Conservation (phyloP, 2,888 invertebrate species). For the Thereva unica region DNA sequence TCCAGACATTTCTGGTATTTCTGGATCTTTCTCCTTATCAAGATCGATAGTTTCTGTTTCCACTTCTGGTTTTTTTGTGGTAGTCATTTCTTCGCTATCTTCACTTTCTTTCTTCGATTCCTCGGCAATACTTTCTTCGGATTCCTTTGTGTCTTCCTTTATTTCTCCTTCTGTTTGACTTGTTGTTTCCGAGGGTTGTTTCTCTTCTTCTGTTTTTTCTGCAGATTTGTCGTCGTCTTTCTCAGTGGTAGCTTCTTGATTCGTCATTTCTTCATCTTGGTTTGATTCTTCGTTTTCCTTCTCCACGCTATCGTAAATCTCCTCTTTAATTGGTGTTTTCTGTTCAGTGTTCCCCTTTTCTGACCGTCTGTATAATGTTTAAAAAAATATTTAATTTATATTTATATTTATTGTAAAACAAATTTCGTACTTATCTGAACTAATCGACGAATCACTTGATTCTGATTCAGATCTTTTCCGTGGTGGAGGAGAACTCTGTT, state of each 20-base stretch:
- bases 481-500: constrained; percentile 40
- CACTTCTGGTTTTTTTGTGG: constrained; percentile 36
- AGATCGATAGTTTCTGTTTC: constrained; percentile 58
- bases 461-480: constrained; percentile 47
- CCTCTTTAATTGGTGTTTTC: background rate
- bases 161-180: constrained; percentile 32
- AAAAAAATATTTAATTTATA: background rate
- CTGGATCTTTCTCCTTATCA: constrained; percentile 58
- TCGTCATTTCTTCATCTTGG: constrained; percentile 49
- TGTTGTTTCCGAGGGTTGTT: too few relatives aligned
- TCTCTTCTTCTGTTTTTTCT: constrained; percentile 54
- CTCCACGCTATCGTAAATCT: background rate
- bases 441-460: constrained; percentile 49
- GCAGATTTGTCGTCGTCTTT: constrained; percentile 47
- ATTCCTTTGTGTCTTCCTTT: constrained; percentile 39
- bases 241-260: constrained; percentile 46
- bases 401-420: background rate
- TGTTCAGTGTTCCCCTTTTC: constrained; percentile 49
- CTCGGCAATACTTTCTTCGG: constrained; percentile 39
- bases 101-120: constrained; percentile 45
- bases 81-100: constrained; percentile 44
- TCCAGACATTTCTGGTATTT: constrained; percentile 53
- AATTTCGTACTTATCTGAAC: constrained; percentile 34
- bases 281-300: constrained; percentile 56
- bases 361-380: constrained; percentile 44